phyloP scores from a whole-genome alignment of 2,888 invertebrate genomes.

The Tigriopus californicus region DNA sequence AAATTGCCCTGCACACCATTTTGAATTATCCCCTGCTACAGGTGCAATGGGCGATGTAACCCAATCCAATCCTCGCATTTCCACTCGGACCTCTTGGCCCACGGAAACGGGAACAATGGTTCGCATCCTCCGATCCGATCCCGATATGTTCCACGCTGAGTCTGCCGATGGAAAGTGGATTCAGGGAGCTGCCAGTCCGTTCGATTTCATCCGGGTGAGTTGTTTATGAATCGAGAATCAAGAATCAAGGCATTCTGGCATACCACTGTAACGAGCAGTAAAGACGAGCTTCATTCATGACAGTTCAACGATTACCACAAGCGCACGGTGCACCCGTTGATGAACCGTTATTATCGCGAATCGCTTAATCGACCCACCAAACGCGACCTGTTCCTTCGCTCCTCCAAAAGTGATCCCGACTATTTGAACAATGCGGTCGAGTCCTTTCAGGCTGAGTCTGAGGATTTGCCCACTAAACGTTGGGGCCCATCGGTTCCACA shows the following conservation, averaged over 20 bases:
- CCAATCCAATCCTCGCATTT: not conserved
- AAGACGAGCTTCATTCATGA: not conserved
- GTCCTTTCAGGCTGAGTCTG: too few relatives aligned
- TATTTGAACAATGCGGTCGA: too few relatives aligned
- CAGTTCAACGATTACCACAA: not conserved
- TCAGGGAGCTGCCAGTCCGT: not conserved
- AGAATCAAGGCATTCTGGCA: too few relatives aligned
- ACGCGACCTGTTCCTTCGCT: not conserved
- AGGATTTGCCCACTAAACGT: too few relatives aligned
- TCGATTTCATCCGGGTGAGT: not conserved
- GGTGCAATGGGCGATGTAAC: too few relatives aligned
- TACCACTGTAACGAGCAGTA: too few relatives aligned
- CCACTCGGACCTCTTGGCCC: not conserved
- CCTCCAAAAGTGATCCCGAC: not conserved
- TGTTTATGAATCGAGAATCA: not conserved
- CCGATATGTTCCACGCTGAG: not conserved
- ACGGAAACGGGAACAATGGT: not conserved
- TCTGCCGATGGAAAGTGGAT: not conserved
- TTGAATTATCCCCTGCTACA: too few relatives aligned
- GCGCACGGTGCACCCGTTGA: too few relatives aligned
- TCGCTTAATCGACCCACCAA: not conserved
- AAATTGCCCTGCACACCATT: too few relatives aligned
- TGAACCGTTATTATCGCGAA: too few relatives aligned
- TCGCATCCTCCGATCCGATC: not conserved
- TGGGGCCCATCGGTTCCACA: too few relatives aligned